A percentile compares a stretch with the other conserved stretches of the same genome.
Evolutionary conservation across 53 echinoderm and acorn worm species (phyloP).

Genomic region (Stichopus horrens): DNA sequence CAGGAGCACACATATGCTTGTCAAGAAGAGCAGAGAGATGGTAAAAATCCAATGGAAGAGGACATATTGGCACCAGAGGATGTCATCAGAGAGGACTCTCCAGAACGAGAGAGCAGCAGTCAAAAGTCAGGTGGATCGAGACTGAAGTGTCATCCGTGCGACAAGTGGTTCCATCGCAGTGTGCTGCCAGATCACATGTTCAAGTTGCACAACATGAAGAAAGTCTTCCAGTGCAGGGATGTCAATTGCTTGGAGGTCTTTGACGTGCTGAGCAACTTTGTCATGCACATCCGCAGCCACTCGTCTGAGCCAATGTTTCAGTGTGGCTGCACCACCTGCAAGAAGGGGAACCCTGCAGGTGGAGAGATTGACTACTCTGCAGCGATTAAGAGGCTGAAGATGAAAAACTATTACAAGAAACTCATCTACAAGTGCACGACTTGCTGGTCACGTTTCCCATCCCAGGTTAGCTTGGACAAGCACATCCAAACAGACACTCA

Average conservation of each 20-base stretch:
- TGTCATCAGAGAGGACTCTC: constrained; percentile 7
- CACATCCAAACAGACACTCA: constrained; percentile 72
- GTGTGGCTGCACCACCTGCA: constrained; percentile 86
- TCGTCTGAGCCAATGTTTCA: constrained; percentile 63
- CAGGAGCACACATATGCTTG: constrained; percentile 25
- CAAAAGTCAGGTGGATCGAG: constrained; percentile 50
- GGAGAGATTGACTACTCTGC: constrained; percentile 62
- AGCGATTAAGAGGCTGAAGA: constrained; percentile 68
- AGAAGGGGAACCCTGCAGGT: constrained; percentile 38
- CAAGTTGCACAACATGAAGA: constrained; percentile 72
- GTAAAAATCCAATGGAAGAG: background rate
- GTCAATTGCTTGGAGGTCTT: constrained; percentile 53
- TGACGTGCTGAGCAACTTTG: constrained; percentile 64
- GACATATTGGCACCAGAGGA: background rate
- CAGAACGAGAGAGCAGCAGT: constrained; percentile 10
- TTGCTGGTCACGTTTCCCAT: constrained; percentile 92
- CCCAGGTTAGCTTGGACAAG: constrained; percentile 62
- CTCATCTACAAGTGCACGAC: constrained; percentile 80
- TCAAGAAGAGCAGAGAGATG: constrained; percentile 2
- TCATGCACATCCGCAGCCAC: constrained; percentile 61
- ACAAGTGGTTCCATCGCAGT: constrained; percentile 69
- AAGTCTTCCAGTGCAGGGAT: constrained; percentile 82
- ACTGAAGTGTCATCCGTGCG: constrained; percentile 87
- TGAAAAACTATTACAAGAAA: constrained; percentile 80
- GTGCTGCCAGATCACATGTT: constrained; percentile 80